A percentile compares a stretch with the other conserved stretches of the same genome.
phyloP scores from a whole-genome alignment of 2,888 invertebrate genomes.

The Sycophila texana region DNA sequence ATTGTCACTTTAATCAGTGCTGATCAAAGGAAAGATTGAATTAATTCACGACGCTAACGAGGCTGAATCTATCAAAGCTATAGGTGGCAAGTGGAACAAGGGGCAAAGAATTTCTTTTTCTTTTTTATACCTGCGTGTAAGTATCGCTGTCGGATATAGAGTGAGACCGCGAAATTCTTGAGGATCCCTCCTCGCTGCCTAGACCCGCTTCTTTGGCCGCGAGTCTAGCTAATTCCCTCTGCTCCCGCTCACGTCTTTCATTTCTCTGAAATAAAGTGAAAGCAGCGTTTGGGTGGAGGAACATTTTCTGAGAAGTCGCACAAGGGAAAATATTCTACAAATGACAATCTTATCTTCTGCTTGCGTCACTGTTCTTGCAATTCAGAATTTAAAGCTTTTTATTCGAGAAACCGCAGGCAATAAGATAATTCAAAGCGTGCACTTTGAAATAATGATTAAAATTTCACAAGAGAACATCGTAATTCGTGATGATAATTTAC shows the following conservation, averaged over 20 bases:
- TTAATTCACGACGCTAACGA: background rate
- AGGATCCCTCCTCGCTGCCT: conserved; percentile 72
- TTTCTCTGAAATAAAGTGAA: conserved; percentile 81
- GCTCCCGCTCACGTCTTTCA: conserved; percentile 92
- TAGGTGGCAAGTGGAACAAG: too few species aligned
- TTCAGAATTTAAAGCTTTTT: too few species aligned
- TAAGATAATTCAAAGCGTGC: background rate
- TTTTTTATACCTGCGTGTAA: conserved; percentile 79
- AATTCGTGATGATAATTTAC: too few species aligned
- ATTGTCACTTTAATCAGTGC: background rate
- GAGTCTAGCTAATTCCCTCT: conserved; percentile 83
- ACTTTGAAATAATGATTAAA: background rate
- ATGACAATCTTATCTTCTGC: too few species aligned
- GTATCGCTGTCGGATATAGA: conserved; percentile 80
- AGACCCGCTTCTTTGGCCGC: conserved; percentile 79
- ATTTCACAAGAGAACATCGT: too few species aligned
- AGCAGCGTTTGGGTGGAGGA: background rate
- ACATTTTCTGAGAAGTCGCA: background rate
- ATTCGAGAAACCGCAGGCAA: too few species aligned
- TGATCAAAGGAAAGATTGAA: background rate
- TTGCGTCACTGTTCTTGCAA: too few species aligned
- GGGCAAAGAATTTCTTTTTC: background rate
- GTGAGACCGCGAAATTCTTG: conserved; percentile 72
- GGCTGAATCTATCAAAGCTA: background rate
- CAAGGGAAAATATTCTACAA: too few species aligned